phyloP scores from a whole-genome alignment of 2,113 vertebrate genomes.

The Tetraodon nigroviridis region DNA sequence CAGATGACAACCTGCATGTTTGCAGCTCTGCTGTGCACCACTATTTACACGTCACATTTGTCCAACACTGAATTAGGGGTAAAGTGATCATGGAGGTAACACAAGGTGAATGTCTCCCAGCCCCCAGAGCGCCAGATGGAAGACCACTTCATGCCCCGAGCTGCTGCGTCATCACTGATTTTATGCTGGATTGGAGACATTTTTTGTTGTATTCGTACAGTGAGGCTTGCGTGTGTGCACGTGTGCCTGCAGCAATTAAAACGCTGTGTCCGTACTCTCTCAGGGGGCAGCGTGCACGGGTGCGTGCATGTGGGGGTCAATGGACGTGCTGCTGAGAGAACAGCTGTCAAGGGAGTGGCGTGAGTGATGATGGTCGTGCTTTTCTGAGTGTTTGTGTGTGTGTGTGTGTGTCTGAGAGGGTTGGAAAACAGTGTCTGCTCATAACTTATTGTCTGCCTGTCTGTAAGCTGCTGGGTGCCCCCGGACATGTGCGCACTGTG shows the following conservation, averaged over 20 bases:
- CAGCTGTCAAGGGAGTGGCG: conserved; percentile 59
- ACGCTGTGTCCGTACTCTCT: conserved; percentile 30
- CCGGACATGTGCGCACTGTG: conserved; percentile 23
- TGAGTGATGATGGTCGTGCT: conserved; percentile 55
- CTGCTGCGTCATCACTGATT: neutral
- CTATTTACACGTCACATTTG: conserved; percentile 4
- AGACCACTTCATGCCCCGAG: neutral
- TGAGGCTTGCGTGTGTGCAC: conserved; percentile 25
- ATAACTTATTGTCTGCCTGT: conserved; percentile 40
- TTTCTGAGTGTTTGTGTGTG: conserved; percentile 32
- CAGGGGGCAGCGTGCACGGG: conserved; percentile 6
- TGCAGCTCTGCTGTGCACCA: neutral
- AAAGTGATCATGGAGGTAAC: conserved; percentile 12
- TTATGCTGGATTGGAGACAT: conserved; percentile 1
- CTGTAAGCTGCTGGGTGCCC: conserved; percentile 40
- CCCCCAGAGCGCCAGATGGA: conserved; percentile 2
- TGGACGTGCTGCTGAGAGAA: conserved; percentile 49
- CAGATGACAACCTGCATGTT: neutral
- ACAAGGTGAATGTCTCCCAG: conserved; percentile 17
- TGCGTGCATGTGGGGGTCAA: conserved; percentile 23
- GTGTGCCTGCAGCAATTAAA: conserved; percentile 47
- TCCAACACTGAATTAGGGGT: conserved; percentile 12
- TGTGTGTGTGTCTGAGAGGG: conserved; percentile 18
- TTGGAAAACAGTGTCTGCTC: conserved; percentile 31
- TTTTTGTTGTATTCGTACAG: neutral